A percentile compares a stretch with the other conserved stretches of the same genome.
phyloP scores from a whole-genome alignment of 2,888 invertebrate genomes.

The Tupiocoris notatus region DNA sequence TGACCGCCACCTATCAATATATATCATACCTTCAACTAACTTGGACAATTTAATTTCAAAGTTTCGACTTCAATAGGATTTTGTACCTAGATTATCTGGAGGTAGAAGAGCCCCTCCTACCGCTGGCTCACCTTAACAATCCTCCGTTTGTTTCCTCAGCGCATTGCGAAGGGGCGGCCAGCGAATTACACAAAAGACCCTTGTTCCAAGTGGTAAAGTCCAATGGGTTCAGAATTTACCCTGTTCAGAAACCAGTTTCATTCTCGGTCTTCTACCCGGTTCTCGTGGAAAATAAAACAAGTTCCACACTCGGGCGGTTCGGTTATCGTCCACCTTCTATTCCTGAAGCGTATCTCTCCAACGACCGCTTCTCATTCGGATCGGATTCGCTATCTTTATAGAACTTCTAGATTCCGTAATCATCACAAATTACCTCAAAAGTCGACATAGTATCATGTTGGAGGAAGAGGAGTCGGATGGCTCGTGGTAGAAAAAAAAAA shows the following conservation, averaged over 20 bases:
- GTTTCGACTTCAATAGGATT: constrained; percentile 37
- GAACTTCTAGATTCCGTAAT: too few relatives aligned
- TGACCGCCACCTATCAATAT: constrained; percentile 36
- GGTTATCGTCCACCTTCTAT: background rate
- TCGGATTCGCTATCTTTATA: background rate
- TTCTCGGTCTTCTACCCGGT: background rate
- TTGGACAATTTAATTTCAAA: constrained; percentile 40
- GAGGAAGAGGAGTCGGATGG: too few relatives aligned
- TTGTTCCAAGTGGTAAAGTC: constrained; percentile 24
- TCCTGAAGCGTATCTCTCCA: background rate
- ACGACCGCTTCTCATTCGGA: background rate
- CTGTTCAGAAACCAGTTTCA: constrained; percentile 10
- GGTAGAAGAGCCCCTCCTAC: background rate
- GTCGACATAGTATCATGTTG: too few relatives aligned
- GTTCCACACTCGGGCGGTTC: background rate
- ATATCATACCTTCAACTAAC: constrained; percentile 37
- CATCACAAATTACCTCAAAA: too few relatives aligned
- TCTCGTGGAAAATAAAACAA: background rate
- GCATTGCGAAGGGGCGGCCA: constrained; percentile 5
- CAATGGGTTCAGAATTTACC: constrained; percentile 24
- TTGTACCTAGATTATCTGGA: constrained; percentile 37
- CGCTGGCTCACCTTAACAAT: background rate
- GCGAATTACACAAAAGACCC: constrained; percentile 30
- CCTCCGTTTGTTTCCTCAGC: background rate
- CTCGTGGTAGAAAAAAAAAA: too few relatives aligned